Evolutionary conservation across 2,797 vertebrate species (phyloP), one percentile per base, ranked within the genome.

Genomic region (Myotis planiceps): DNA sequence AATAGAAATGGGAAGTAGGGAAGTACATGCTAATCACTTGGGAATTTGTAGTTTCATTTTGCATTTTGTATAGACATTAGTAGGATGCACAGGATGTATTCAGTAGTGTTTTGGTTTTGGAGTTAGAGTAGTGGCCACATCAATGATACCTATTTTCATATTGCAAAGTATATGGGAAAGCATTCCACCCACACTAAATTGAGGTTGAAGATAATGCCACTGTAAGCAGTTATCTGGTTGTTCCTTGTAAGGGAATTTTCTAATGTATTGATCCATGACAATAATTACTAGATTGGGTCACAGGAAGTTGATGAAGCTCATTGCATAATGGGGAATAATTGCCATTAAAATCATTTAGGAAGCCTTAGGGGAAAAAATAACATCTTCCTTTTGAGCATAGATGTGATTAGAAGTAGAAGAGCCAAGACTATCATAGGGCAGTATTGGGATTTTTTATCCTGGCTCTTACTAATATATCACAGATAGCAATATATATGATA

Each of bases 1-100:
- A n/a, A 97, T 72, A 95, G 78, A 92, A 79, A 90, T 78, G 79
- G 92, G 94, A 96, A 97, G 96, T 86, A 94, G 51, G 92, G 71
- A 97, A 96, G 81, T 91, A 68, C 79, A 71, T 60, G 32, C 15
- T 58, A 34, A 92, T 66, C 96, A 80, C 90, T 89, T 91, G 97
- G 95, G 97, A 92, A 94, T 95, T 49, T 19, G 49, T n/a, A 76
- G 71, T 39, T 96, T 88, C 74, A 55, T 79, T 96, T 90, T 95
- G 55, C 76, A 32, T 94, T 49, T 81, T 55, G 79, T 4, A 78
- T 66, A 45, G 49, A 68, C 75, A 91, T 96, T 86, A 96, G 49
- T 18, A 86, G 88, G 72, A 78, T 71, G 79, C 32, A 94, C 29
- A 66, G 86, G 86, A 93, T 92, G 53, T 66, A 51, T 12, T 88